These are phyloP conservation scores for Leucosticte australis DNA, from an alignment of 2,113 vertebrate genomes.

Conservation along the genomic window DNA sequence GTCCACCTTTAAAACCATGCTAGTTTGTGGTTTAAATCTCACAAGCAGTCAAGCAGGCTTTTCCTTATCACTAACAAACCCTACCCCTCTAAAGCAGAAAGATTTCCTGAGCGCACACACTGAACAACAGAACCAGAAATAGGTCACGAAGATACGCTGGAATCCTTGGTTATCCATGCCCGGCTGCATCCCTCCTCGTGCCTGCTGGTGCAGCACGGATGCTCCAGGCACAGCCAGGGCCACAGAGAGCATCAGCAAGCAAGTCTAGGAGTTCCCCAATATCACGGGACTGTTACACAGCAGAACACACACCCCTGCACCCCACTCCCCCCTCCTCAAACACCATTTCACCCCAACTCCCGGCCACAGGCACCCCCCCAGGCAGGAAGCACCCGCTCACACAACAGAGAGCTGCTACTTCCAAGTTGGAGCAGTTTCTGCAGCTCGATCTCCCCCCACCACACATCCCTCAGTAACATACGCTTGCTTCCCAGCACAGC, in stretches of 20 bases:
- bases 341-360: not conserved
- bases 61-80: not conserved
- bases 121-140: constrained; percentile 42
- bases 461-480: not conserved
- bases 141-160: constrained; percentile 15
- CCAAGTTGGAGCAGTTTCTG: not conserved
- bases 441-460: not conserved
- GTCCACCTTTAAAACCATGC: not conserved
- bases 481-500: not conserved
- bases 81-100: not conserved
- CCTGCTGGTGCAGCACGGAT: not conserved
- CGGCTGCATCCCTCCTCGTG: not conserved
- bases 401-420: not conserved
- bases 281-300: rapidly evolving
- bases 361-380: not conserved
- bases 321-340: not conserved
- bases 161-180: not conserved
- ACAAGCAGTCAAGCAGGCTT: not conserved
- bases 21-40: not conserved
- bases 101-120: not conserved
- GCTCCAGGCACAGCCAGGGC: not conserved
- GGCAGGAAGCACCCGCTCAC: not conserved
- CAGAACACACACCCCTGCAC: not conserved
- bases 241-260: not conserved
- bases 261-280: not conserved